Evolutionary conservation across 2,888 invertebrate genomes (phyloP), one percentile per base, ranked within the genome.

Genomic region (Phortica magna): DNA sequence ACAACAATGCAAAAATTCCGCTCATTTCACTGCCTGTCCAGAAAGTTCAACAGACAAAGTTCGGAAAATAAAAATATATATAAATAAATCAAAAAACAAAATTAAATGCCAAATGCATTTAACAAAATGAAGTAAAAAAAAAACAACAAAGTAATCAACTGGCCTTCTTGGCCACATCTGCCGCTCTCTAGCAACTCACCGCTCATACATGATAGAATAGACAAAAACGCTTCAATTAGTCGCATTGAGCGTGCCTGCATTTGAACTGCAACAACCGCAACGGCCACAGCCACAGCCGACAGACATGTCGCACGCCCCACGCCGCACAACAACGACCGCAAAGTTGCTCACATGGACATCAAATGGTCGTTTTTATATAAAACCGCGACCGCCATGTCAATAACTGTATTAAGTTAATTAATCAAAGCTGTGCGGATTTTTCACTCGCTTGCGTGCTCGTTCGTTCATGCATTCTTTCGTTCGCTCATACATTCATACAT

Each of bases 371-470:
- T 14, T 12, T 14, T 48, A 9, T 48, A 14, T 12, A 48, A 12
- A 48, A 59, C 59, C 59, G 59, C 59, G 59, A 59, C 59, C 59
- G 59, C 68, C 78, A 79, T 81, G 84, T 79, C 83, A 82, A 83
- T 83, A 82, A 81, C 79, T 87, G 81, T 79, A 87, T 87, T 87
- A 84, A 85, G 88, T 85, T 85, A 85, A 85, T 85, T 85, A 85
- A 85, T 87, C 88, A 87, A 85, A 85, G 85, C 83, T 76, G 76
- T 79, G 81, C 78, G 80, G 82, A 83, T 84, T 85, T 87, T 48
- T 73, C 57, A 19, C 59, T 59, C 59, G 57, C n/a, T 57, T 57
- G 31, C 31, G 31, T 17, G n/a, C 57, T 57, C 57, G n/a, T 17
- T 57, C 57, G n/a, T 19, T 57, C 57, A 57, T 53, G 53, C 53